Evolutionary conservation across 2,113 vertebrate genomes (phyloP).

Genomic region (Rallus limicola): DNA sequence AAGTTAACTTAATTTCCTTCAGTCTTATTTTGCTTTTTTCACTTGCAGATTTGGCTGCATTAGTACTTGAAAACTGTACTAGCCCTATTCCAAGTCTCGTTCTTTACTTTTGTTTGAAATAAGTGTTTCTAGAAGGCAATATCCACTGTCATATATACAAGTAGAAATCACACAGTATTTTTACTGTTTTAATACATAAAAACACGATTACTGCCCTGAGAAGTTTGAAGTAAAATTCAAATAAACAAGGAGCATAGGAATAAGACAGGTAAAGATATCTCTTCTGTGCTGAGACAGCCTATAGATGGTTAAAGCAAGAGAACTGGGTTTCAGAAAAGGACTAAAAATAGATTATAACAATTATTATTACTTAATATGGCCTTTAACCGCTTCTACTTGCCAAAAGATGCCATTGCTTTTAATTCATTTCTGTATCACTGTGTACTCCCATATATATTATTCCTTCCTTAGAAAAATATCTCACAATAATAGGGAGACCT

Average conservation of each 20-base stretch:
- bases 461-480: slow-evolving; percentile 25
- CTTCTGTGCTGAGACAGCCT: not conserved
- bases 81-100: not conserved
- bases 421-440: not conserved
- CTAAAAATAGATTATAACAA: not conserved
- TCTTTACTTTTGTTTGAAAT: not conserved
- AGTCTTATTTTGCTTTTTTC: not conserved
- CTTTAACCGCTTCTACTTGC: not conserved
- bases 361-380: not conserved
- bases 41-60: not conserved
- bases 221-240: not conserved
- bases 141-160: not conserved
- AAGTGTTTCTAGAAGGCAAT: not conserved
- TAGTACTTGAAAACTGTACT: not conserved
- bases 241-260: not conserved
- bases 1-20: not conserved
- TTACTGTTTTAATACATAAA: not conserved
- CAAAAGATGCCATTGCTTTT: not conserved
- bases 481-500: slow-evolving; percentile 49
- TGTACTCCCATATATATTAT: slow-evolving; percentile 17
- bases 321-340: not conserved
- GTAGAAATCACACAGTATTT: not conserved
- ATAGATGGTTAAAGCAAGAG: not conserved
- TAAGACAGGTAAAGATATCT: not conserved
- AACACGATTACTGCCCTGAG: not conserved